phyloP scores from a whole-genome alignment of 2,888 invertebrate species.

The Diaphora mendica region DNA sequence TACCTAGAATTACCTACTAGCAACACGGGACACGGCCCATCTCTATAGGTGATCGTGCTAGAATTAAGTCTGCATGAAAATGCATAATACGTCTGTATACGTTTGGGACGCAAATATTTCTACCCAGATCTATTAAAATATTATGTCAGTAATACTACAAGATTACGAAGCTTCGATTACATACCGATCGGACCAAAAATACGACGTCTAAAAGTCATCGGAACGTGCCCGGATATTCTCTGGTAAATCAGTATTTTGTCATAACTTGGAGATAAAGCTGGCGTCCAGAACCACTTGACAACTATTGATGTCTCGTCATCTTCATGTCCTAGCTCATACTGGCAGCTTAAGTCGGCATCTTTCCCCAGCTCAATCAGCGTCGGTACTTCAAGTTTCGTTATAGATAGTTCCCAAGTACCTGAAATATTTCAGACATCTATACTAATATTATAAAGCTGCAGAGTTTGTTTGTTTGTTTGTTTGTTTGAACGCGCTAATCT shows the following conservation, averaged over 20 bases:
- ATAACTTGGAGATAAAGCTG: background rate
- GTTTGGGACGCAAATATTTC: background rate
- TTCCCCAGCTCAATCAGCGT: background rate
- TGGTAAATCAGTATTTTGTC: background rate
- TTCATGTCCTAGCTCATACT: background rate
- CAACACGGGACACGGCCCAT: no score
- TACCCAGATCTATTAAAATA: no score
- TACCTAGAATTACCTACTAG: no score
- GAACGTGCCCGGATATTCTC: background rate
- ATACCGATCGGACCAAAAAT: background rate
- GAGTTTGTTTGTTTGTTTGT: no score
- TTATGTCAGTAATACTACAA: no score
- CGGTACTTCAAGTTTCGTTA: constrained; percentile 4
- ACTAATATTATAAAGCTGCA: no score
- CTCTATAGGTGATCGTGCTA: no score
- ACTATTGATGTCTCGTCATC: background rate
- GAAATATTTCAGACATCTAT: background rate
- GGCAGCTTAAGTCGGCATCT: constrained; percentile 7
- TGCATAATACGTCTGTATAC: no score
- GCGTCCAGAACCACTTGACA: constrained; percentile 11
- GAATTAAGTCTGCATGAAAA: no score
- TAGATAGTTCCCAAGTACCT: background rate
- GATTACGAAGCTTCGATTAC: background rate
- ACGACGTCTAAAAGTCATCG: background rate
- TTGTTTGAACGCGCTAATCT: no score